A percentile compares a stretch with the other conserved stretches of the same genome.
Conservation (phyloP, 2,888 invertebrate genomes). For the Zootermopsis nevadensis region DNA sequence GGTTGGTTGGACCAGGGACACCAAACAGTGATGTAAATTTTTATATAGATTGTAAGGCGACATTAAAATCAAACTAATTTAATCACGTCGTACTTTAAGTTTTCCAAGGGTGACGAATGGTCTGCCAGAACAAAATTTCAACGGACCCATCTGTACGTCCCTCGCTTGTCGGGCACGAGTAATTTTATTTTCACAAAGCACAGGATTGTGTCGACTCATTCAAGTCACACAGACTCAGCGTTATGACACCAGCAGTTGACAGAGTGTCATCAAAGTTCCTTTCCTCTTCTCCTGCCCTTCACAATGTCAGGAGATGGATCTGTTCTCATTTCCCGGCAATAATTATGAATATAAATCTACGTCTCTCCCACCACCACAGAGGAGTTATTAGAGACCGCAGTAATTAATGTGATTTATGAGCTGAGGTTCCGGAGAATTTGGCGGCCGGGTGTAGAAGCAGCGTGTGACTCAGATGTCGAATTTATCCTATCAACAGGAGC, state of each 20-base stretch:
- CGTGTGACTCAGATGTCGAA: slow-evolving; percentile 27
- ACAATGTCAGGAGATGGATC: slow-evolving; percentile 36
- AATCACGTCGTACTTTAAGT: too few species aligned
- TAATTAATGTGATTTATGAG: slow-evolving; percentile 48
- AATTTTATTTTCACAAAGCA: too few species aligned
- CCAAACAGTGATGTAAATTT: too few species aligned
- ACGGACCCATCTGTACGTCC: too few species aligned
- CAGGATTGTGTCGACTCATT: not conserved
- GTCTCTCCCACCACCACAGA: slow-evolving; percentile 12
- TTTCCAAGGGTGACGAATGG: too few species aligned
- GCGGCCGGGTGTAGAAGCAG: not conserved
- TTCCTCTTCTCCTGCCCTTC: not conserved
- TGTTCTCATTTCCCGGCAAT: slow-evolving; percentile 45
- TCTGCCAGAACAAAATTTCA: too few species aligned
- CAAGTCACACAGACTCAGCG: not conserved
- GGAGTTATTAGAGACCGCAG: slow-evolving; percentile 47
- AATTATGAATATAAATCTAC: slow-evolving; percentile 48
- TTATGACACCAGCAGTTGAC: not conserved
- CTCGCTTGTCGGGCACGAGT: too few species aligned
- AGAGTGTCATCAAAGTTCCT: not conserved
- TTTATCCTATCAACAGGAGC: slow-evolving; percentile 28
- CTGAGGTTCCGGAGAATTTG: slow-evolving; percentile 27
- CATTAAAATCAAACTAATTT: too few species aligned
- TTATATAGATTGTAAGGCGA: too few species aligned
- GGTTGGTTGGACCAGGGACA: too few species aligned